These are phyloP conservation scores for Eilema depressum DNA, from an alignment of 2,888 invertebrate species.

Conservation along the genomic window DNA sequence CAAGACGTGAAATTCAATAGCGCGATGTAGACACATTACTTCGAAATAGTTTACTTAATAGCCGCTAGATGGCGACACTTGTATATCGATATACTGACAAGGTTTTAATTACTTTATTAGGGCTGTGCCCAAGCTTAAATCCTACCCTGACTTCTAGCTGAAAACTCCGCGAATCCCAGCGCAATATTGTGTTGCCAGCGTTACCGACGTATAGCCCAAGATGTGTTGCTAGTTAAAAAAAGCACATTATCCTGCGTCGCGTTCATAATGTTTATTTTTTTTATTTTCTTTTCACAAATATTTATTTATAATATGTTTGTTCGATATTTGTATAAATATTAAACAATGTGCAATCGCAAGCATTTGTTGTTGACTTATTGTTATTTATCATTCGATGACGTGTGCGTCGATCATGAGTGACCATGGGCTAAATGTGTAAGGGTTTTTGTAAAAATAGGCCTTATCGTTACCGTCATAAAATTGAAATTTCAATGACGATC, in stretches of 20 bases:
- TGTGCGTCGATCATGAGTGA: conserved; percentile 12
- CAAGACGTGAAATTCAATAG: not conserved
- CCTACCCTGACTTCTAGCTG: not conserved
- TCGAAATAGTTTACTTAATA: not conserved
- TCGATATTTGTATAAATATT: conserved; percentile 31
- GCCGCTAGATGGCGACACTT: not conserved
- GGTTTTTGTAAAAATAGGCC: not conserved
- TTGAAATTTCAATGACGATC: too few relatives aligned
- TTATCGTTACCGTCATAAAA: too few relatives aligned
- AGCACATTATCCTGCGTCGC: conserved; percentile 1
- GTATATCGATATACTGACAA: too few relatives aligned
- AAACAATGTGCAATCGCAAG: conserved; percentile 41
- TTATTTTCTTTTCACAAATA: conserved; percentile 39
- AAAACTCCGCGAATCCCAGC: not conserved
- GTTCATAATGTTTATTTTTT: conserved; percentile 17
- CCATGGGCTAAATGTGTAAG: not conserved
- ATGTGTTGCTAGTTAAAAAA: conserved; percentile 6
- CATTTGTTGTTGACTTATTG: conserved; percentile 46
- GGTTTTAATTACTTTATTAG: too few relatives aligned
- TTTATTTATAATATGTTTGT: conserved; percentile 38
- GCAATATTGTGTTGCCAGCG: not conserved
- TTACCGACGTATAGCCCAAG: not conserved
- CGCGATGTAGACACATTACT: not conserved
- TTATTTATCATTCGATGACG: conserved; percentile 39
- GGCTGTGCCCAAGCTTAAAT: not conserved